Evolutionary conservation across 2,113 vertebrate genomes (phyloP), one percentile per base, ranked within the genome.

Genomic region (Phasianus colchicus): DNA sequence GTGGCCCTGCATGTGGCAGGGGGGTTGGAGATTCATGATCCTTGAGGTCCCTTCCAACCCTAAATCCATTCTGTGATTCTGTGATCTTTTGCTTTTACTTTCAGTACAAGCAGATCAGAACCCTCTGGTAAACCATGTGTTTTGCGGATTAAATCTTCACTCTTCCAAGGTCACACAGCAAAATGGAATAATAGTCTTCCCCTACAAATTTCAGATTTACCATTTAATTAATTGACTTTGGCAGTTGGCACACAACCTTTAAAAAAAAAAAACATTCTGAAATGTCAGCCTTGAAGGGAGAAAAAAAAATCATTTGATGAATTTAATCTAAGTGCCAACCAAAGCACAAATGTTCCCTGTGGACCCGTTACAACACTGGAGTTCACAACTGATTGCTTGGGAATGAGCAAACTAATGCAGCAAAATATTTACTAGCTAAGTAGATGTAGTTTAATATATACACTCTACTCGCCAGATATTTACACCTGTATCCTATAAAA

Each of bases 181-280:
- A 80, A 64, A 64, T 29, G 32, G 63, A 77, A 64, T 1, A 27
- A 86, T 83, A 88, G 50, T 72, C 92, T 83, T 90, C 54, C 85
- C 34, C 30, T 40, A 95, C 40, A 92, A 83, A 82, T 91, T 85
- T 95, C 69, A 88, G 50, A 84, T 80, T 94, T 95, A 73, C 58
- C 38, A 67, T 96, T 95, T 93, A 92, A 93, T 93, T 95, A 92
- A 96, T 85, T 97, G 96, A 95, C 95, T 93, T 96, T 88, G 93
- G 89, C 96, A 91, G 85, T 86, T 97, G 96, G 95, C 91, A 86
- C 50, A 66, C 74, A 95, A 93, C 90, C 94, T 96, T 96, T 94
- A 2, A 45, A 17, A 70, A 17, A 69, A 32, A 69, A 54, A 91
- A 89, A 81, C 52, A 88, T 54, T 88, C 88, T 89, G 74, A 97